phyloP scores from a whole-genome alignment of 2,797 vertebrate species.

The Ptychadena robeensis region DNA sequence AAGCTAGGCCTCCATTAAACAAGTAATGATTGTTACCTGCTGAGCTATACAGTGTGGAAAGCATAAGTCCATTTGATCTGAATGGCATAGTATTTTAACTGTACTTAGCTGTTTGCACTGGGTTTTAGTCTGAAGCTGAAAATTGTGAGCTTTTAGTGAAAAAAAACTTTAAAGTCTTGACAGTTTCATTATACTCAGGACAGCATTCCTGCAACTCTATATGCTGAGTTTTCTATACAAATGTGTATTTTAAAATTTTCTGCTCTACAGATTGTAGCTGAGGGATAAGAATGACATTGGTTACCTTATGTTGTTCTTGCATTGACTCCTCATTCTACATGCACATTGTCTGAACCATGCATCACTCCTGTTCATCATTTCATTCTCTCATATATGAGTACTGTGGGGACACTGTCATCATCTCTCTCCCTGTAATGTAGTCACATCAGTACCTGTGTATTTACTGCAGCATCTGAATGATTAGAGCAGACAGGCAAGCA shows the following conservation, averaged over 20 bases:
- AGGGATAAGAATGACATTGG: neutral
- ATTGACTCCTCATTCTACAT: neutral
- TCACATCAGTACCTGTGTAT: constrained; percentile 13
- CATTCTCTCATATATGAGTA: neutral
- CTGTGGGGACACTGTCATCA: constrained; percentile 20
- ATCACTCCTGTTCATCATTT: constrained; percentile 19
- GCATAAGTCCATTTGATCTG: no score
- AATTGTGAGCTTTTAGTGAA: no score
- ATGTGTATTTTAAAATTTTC: neutral
- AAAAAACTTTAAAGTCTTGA: no score
- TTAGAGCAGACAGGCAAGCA: constrained; percentile 31
- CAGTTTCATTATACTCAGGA: no score
- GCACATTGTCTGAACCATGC: neutral
- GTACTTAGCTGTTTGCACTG: no score
- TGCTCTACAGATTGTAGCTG: neutral
- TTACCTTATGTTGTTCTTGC: neutral
- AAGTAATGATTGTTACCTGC: no score
- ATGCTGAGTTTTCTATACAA: neutral
- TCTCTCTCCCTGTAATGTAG: constrained; percentile 22
- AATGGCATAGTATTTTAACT: no score
- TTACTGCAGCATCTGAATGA: constrained; percentile 42
- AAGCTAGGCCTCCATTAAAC: no score
- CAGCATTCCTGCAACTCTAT: neutral
- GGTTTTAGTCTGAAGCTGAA: no score
- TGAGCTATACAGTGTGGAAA: no score